Percentiles rank a stretch among this genome's conserved stretches.
These are phyloP conservation scores for Catocala fraxini DNA, from an alignment of 2,888 invertebrate genomes.

Conservation along the genomic window DNA sequence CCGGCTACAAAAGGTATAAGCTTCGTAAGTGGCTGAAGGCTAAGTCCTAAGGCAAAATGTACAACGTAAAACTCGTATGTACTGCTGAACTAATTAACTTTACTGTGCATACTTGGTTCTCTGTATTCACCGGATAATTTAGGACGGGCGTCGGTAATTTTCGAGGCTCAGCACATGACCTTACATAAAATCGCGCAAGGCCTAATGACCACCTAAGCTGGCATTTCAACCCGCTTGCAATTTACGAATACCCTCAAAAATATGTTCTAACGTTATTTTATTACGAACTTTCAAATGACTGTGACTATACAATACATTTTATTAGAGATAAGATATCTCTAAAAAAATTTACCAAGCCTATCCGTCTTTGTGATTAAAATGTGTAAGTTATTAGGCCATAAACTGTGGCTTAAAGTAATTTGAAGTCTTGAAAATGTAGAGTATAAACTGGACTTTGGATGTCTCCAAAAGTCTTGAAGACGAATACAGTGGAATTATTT, in stretches of 20 bases:
- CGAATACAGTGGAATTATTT: too few relatives aligned
- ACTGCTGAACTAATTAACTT: slow-evolving; percentile 19
- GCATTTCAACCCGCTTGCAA: slow-evolving; percentile 32
- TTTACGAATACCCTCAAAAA: slow-evolving; percentile 14
- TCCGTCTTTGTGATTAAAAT: neutral
- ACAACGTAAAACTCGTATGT: neutral
- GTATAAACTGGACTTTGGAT: too few relatives aligned
- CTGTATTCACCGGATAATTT: slow-evolving; percentile 44
- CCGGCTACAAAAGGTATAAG: neutral
- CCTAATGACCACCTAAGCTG: slow-evolving; percentile 34
- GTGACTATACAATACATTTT: neutral
- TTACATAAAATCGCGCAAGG: slow-evolving; percentile 40
- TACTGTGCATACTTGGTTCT: slow-evolving; percentile 16
- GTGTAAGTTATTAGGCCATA: neutral
- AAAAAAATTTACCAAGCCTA: neutral
- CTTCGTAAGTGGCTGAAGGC: neutral
- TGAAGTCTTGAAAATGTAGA: too few relatives aligned
- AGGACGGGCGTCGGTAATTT: slow-evolving; percentile 37
- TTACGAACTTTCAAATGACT: slow-evolving; percentile 6
- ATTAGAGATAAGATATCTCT: neutral
- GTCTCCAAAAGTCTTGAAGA: too few relatives aligned
- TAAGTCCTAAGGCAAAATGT: slow-evolving; percentile 5
- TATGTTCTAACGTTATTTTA: slow-evolving; percentile 28
- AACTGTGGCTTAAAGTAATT: neutral
- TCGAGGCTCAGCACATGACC: slow-evolving; percentile 31